These are phyloP conservation scores for Pemphredon lugubris DNA, from an alignment of 2,888 invertebrate species.

Conservation along the genomic window DNA sequence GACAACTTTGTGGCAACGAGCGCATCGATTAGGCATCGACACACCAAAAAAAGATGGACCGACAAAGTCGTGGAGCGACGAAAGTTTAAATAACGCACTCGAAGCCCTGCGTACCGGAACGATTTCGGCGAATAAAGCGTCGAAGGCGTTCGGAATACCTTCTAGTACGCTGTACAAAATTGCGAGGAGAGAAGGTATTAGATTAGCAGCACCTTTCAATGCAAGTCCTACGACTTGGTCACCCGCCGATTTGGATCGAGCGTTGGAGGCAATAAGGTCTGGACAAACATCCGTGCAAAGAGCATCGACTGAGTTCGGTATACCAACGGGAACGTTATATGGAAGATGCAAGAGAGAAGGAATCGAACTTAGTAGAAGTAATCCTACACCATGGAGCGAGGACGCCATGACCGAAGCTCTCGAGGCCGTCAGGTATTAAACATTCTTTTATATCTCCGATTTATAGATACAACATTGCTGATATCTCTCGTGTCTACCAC, in stretches of 20 bases:
- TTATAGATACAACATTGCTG: not conserved
- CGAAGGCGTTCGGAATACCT: slow-evolving; percentile 94
- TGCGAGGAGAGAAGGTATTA: slow-evolving; percentile 93
- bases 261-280: slow-evolving; percentile 90
- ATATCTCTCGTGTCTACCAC: too few relatives aligned
- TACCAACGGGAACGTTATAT: slow-evolving; percentile 93
- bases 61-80: slow-evolving; percentile 94
- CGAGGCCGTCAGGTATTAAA: slow-evolving; percentile 90
- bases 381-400: slow-evolving; percentile 97
- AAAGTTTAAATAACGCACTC: slow-evolving; percentile 90
- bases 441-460: not conserved
- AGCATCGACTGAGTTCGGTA: slow-evolving; percentile 92
- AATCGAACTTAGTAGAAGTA: slow-evolving; percentile 92
- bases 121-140: slow-evolving; percentile 95
- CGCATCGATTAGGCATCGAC: slow-evolving; percentile 93
- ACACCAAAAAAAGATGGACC: slow-evolving; percentile 95
- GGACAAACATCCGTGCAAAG: slow-evolving; percentile 92
- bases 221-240: slow-evolving; percentile 95
- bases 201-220: slow-evolving; percentile 94
- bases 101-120: slow-evolving; percentile 92
- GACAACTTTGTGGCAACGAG: slow-evolving; percentile 95
- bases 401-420: slow-evolving; percentile 95
- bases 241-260: slow-evolving; percentile 91
- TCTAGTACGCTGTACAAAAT: slow-evolving; percentile 96
- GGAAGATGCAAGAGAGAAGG: slow-evolving; percentile 95